A percentile compares a stretch with the other conserved stretches of the same genome.
Conservation (phyloP, 2,113 vertebrate genomes). For the Nettapus auritus region DNA sequence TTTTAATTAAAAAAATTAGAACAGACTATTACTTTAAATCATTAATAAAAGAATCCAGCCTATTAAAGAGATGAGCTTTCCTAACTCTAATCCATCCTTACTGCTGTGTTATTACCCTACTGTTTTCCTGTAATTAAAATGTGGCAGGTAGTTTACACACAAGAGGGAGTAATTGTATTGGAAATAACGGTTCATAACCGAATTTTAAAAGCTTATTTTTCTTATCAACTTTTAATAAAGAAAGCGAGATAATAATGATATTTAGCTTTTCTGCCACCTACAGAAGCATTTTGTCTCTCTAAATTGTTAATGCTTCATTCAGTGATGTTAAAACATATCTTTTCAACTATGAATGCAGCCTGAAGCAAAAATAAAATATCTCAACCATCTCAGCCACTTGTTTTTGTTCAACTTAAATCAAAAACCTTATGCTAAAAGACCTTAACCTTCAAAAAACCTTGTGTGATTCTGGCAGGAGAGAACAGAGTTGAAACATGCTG, state of each 20-base stretch:
- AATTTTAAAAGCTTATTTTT: slow-evolving; percentile 69
- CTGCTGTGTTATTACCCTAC: slow-evolving; percentile 38
- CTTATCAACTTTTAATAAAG: slow-evolving; percentile 69
- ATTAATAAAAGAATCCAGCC: slow-evolving; percentile 46
- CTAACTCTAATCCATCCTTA: slow-evolving; percentile 55
- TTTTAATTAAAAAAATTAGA: slow-evolving; percentile 6
- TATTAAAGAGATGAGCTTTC: slow-evolving; percentile 33
- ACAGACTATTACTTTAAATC: slow-evolving; percentile 21
- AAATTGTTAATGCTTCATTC: slow-evolving; percentile 34
- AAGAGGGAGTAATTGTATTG: slow-evolving; percentile 71
- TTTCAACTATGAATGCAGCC: not conserved
- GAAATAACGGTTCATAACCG: slow-evolving; percentile 72
- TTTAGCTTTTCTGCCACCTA: slow-evolving; percentile 41
- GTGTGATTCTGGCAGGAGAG: not conserved
- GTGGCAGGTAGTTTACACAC: slow-evolving; percentile 72
- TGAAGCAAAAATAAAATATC: not conserved
- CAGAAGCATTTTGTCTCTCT: slow-evolving; percentile 23
- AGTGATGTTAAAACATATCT: not conserved
- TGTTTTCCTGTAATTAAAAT: slow-evolving; percentile 74
- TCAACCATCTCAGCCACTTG: not conserved
- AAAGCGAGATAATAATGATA: slow-evolving; percentile 44
- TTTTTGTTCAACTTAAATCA: not conserved
- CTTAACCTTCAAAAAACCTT: not conserved
- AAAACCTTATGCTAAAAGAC: not conserved
- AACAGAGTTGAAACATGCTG: not conserved